A percentile compares a stretch with the other conserved stretches of the same genome.
phyloP scores from a whole-genome alignment of 2,888 invertebrate genomes.

The Drosophila multiciliata region DNA sequence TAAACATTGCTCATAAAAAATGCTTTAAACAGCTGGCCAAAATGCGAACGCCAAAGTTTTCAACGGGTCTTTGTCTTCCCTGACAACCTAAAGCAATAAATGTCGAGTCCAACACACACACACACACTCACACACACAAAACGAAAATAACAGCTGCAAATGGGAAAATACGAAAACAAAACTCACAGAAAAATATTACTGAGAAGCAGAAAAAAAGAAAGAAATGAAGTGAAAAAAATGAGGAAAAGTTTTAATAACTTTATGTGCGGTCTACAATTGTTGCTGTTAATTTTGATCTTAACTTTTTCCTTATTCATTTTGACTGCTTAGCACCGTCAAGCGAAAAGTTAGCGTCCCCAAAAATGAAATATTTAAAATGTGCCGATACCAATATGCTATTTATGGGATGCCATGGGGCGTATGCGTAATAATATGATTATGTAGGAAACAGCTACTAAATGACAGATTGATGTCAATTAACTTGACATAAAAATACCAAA shows the following conservation, averaged over 20 bases:
- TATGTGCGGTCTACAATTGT: conserved; percentile 62
- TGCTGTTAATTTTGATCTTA: conserved; percentile 16
- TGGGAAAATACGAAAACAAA: conserved; percentile 49
- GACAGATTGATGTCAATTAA: conserved; percentile 79
- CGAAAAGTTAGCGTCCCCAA: conserved; percentile 59
- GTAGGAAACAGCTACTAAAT: conserved; percentile 64
- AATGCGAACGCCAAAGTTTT: conserved; percentile 55
- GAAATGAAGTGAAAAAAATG: conserved; percentile 19
- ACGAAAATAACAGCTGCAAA: conserved; percentile 64
- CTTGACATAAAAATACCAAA: conserved; percentile 60
- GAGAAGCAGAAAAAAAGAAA: conserved; percentile 19
- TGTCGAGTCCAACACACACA: conserved; percentile 61
- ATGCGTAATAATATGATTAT: conserved; percentile 76
- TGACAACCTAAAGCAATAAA: conserved; percentile 74
- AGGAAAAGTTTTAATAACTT: conserved; percentile 75
- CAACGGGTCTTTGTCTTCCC: conserved; percentile 42
- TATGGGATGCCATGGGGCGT: conserved; percentile 59
- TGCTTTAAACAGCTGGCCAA: conserved; percentile 48
- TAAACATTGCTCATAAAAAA: conserved; percentile 69
- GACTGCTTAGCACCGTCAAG: conserved; percentile 54
- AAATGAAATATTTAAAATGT: conserved; percentile 74
- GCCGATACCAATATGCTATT: conserved; percentile 22
- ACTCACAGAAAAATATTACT: conserved; percentile 31
- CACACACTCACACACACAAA: too few relatives aligned
- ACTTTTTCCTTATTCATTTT: conserved; percentile 45